Evolutionary conservation across 2,888 invertebrate genomes (phyloP).

Genomic region (Caenorhabditis drosophilae): DNA sequence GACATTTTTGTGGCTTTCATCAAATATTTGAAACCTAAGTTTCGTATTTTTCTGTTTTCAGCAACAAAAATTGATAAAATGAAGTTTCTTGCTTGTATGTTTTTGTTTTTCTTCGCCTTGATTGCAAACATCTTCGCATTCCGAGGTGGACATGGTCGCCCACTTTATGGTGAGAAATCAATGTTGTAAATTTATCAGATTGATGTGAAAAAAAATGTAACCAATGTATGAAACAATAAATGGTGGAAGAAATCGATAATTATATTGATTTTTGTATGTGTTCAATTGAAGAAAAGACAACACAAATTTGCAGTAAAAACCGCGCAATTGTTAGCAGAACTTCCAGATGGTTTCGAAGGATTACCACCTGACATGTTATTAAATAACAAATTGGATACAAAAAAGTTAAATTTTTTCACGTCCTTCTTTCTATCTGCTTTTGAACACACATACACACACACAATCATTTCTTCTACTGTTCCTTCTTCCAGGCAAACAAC

Average conservation of each 20-base stretch:
- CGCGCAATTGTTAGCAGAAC: conserved; percentile 36
- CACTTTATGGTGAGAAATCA: conserved; percentile 30
- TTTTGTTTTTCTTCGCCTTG: conserved; percentile 24
- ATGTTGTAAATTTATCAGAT: background rate
- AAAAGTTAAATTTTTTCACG: conserved; percentile 31
- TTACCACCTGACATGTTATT: conserved; percentile 31
- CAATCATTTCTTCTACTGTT: no score
- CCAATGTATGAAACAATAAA: background rate
- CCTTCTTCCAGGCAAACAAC: no score
- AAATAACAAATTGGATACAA: conserved; percentile 31
- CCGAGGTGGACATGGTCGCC: conserved; percentile 43
- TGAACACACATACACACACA: no score
- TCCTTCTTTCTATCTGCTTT: conserved; percentile 2
- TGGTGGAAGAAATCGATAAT: no score
- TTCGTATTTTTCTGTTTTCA: no score
- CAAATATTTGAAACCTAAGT: no score
- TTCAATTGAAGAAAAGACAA: no score
- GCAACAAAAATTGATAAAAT: no score
- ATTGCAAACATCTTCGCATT: conserved; percentile 30
- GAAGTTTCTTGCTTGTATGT: conserved; percentile 24
- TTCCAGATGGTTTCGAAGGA: conserved; percentile 24
- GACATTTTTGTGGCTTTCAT: conserved; percentile 4
- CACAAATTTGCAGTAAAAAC: conserved; percentile 30
- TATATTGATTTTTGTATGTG: conserved; percentile 2
- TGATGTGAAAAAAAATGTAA: background rate